phyloP scores from a whole-genome alignment of 2,888 invertebrate genomes.

The Mongoloraphidia duomilia region DNA sequence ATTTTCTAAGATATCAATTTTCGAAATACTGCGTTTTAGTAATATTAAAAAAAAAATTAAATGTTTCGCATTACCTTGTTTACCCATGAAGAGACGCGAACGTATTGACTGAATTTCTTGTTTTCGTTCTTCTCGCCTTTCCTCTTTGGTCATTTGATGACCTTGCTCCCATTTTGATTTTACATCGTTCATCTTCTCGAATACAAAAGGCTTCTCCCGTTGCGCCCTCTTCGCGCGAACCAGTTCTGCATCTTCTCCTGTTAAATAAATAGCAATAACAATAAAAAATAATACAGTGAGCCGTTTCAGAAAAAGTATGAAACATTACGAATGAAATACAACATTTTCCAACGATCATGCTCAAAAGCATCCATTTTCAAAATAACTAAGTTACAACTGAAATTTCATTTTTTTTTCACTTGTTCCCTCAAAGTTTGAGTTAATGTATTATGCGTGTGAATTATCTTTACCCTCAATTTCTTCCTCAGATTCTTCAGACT shows the following conservation, averaged over 20 bases:
- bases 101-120: constrained; percentile 81
- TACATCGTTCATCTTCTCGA: constrained; percentile 72
- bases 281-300: too few relatives aligned
- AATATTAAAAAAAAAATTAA: too few relatives aligned
- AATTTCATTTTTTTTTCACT: not conserved
- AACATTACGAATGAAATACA: not conserved
- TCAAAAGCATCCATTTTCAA: constrained; percentile 7
- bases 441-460: not conserved
- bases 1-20: too few relatives aligned
- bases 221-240: constrained; percentile 39
- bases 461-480: constrained; percentile 17
- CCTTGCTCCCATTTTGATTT: constrained; percentile 62
- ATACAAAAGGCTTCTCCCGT: constrained; percentile 63
- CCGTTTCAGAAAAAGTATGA: constrained; percentile 2
- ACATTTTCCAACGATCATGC: constrained; percentile 12
- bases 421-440: not conserved
- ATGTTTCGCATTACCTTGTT: constrained; percentile 39
- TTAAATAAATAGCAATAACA: constrained; percentile 13
- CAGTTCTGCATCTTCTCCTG: constrained; percentile 48
- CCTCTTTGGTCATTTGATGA: constrained; percentile 37
- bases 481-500: constrained; percentile 46
- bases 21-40: too few relatives aligned
- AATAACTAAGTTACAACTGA: not conserved
- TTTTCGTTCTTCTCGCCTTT: constrained; percentile 65
- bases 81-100: constrained; percentile 73